Base-by-base conservation (phyloP, 2,888 invertebrate species). In the Girardia tigrina region DNA sequence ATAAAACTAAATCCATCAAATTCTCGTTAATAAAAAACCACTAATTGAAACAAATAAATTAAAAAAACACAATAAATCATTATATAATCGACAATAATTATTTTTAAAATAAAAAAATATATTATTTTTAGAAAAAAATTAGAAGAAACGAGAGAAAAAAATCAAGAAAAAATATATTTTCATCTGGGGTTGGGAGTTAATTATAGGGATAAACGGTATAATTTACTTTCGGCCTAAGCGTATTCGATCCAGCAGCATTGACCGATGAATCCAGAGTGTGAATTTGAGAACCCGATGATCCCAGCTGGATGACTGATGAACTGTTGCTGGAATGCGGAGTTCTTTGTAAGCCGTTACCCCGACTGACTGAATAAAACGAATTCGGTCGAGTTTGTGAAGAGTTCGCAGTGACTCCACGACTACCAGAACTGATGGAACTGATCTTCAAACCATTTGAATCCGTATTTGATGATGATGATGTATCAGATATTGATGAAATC, bases 151-250 rank as follows among this genome's bases (percentile, higher is more conserved):
- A n/a, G n/a, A n/a, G n/a, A n/a, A n/a, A n/a, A n/a, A n/a, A n/a
- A n/a, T n/a, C n/a, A n/a, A n/a, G n/a, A n/a, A n/a, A n/a, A n/a
- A n/a, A n/a, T n/a, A n/a, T n/a, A n/a, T n/a, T n/a, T n/a, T n/a
- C n/a, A n/a, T n/a, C n/a, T n/a, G n/a, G n/a, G n/a, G n/a, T n/a
- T n/a, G n/a, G n/a, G n/a, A n/a, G n/a, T n/a, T n/a, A n/a, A n/a
- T n/a, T n/a, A n/a, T n/a, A n/a, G n/a, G 56, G 56, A 56, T 56
- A 56, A 56, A 56, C 56, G n/a, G 56, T 56, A 56, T 56, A 56
- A 56, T 56, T 56, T 56, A 56, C 56, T 56, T 56, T 56, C 56
- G 56, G 56, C 56, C 56, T 56, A n/a, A 56, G 56, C n/a, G 56
- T 56, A n/a, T 16, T 56, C n/a, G 56, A 12, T 6, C 8, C n/a